Percentiles rank a stretch among this genome's conserved stretches.
phyloP scores from a whole-genome alignment of 2,888 invertebrate genomes.

The Chrysolina haemoptera region DNA sequence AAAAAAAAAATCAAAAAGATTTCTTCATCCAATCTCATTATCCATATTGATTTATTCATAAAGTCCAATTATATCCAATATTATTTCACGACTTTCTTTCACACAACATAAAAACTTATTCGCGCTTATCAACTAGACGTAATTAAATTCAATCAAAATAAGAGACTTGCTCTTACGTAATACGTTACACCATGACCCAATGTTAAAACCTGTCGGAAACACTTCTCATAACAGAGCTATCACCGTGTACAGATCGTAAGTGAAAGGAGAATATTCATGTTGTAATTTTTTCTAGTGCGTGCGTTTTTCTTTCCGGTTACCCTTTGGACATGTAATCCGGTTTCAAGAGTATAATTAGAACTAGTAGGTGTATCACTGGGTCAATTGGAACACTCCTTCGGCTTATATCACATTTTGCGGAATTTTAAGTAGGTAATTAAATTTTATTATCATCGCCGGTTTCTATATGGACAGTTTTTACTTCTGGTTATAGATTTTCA shows the following conservation, averaged over 20 bases:
- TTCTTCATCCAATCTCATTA: too few species aligned
- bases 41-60: background rate
- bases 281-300: background rate
- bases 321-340: constrained; percentile 6
- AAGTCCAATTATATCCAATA: background rate
- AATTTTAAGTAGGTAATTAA: background rate
- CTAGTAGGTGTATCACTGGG: background rate
- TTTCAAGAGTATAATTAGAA: background rate
- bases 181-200: constrained; percentile 8
- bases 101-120: background rate
- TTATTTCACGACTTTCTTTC: background rate
- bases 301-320: constrained; percentile 6
- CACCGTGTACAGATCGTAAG: background rate
- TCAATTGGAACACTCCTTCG: background rate
- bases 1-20: too few species aligned
- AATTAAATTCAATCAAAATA: constrained; percentile 8
- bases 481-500: too few species aligned
- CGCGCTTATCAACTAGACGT: background rate
- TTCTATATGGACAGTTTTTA: too few species aligned
- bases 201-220: constrained; percentile 3
- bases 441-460: background rate
- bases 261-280: constrained; percentile 10
- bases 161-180: background rate
- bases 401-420: background rate
- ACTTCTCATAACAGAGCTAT: background rate